These are phyloP conservation scores for Ammodytes marinus DNA, from an alignment of 2,113 vertebrate species.

Conservation along the genomic window DNA sequence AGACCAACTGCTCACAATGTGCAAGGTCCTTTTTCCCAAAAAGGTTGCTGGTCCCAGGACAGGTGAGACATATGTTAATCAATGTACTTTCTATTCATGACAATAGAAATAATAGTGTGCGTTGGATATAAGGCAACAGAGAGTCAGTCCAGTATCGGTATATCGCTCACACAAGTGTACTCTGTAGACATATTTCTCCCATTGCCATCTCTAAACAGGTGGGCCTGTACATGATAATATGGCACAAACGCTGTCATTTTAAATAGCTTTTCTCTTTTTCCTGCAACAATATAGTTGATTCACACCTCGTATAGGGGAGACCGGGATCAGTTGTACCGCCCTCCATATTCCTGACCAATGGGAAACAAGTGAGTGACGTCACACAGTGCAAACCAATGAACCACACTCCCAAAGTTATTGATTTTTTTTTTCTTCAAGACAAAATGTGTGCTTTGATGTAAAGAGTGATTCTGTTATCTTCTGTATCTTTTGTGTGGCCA, in stretches of 20 bases:
- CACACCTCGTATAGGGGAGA: constrained; percentile 53
- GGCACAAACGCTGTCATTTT: constrained; percentile 77
- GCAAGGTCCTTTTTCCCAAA: constrained; percentile 28
- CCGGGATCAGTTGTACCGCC: constrained; percentile 52
- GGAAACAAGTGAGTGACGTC: constrained; percentile 35
- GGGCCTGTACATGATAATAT: constrained; percentile 61
- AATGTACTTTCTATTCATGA: constrained; percentile 56
- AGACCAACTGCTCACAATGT: constrained; percentile 70
- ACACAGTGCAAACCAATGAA: constrained; percentile 5
- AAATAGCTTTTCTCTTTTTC: constrained; percentile 84
- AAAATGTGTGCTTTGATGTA: constrained; percentile 45
- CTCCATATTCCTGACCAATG: constrained; percentile 28
- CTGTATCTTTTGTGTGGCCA: background rate
- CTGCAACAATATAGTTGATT: constrained; percentile 92
- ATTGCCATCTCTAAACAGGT: constrained; percentile 43
- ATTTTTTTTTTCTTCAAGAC: constrained; percentile 12
- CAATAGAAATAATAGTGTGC: constrained; percentile 76
- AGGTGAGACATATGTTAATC: constrained; percentile 69
- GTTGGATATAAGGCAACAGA: constrained; percentile 83
- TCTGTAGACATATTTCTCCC: constrained; percentile 60
- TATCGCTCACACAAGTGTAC: constrained; percentile 54
- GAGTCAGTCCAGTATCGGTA: constrained; percentile 54
- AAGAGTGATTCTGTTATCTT: background rate
- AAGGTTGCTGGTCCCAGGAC: background rate
- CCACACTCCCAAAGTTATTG: background rate